Percentiles rank a stretch among this genome's conserved stretches.
phyloP scores from a whole-genome alignment of 35 echinoderm and acorn worm genomes.

The Hemicentrotus pulcherrimus region DNA sequence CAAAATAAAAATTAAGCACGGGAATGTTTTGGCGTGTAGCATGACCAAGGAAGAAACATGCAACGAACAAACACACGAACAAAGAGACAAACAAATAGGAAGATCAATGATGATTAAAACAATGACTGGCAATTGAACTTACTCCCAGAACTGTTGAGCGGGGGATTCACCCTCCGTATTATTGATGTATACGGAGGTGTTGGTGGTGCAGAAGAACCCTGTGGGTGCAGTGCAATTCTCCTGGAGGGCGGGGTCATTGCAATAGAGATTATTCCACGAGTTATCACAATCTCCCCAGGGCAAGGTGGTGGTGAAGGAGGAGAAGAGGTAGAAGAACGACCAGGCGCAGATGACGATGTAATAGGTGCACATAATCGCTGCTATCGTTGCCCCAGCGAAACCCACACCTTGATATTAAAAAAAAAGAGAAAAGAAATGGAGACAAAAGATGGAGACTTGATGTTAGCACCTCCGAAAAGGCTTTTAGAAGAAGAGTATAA shows the following conservation, averaged over 20 bases:
- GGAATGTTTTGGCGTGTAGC: no score
- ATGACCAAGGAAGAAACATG: no score
- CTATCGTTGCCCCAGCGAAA: slow-evolving; percentile 68
- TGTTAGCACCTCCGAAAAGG: no score
- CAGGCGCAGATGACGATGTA: slow-evolving; percentile 84
- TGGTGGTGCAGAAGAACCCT: slow-evolving; percentile 64
- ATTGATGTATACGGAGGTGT: slow-evolving; percentile 22
- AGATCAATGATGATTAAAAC: no score
- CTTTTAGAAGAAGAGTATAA: no score
- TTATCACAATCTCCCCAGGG: slow-evolving; percentile 76
- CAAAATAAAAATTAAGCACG: no score
- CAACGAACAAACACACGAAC: no score
- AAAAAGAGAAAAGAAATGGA: not conserved
- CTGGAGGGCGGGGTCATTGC: slow-evolving; percentile 71
- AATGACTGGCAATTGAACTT: slow-evolving; percentile 31
- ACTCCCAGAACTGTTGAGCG: slow-evolving; percentile 91
- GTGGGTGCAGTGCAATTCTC: slow-evolving; percentile 22
- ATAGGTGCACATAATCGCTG: slow-evolving; percentile 72
- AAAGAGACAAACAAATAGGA: no score
- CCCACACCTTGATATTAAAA: slow-evolving; percentile 63
- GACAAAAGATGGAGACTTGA: not conserved
- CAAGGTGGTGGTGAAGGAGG: slow-evolving; percentile 57
- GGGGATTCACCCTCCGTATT: slow-evolving; percentile 61
- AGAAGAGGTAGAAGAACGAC: slow-evolving; percentile 78
- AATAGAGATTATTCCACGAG: slow-evolving; percentile 73